A percentile compares a stretch with the other conserved stretches of the same genome.
phyloP scores from a whole-genome alignment of 2,888 invertebrate species.

The Buathra laborator region DNA sequence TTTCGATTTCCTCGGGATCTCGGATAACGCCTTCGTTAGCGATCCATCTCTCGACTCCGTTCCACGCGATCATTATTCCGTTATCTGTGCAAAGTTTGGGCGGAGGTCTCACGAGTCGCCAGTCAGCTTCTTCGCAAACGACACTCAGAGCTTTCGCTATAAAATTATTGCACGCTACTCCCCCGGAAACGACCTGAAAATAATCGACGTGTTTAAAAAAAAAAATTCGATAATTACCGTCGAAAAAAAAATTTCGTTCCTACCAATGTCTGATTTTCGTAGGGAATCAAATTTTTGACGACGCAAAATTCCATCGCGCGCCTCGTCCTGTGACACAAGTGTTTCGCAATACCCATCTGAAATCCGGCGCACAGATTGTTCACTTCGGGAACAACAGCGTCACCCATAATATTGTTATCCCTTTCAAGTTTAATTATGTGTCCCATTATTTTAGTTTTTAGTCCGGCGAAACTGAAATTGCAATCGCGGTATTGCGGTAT shows the following conservation, averaged over 20 bases:
- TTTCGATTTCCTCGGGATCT: constrained; percentile 86
- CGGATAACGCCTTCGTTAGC: constrained; percentile 85
- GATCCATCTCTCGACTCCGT: constrained; percentile 93
- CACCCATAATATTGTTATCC: constrained; percentile 87
- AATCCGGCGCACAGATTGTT: constrained; percentile 95
- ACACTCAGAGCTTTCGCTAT: constrained; percentile 90
- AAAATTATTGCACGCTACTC: constrained; percentile 97
- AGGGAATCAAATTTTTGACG: constrained; percentile 88
- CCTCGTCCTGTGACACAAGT: constrained; percentile 93
- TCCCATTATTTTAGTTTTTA: constrained; percentile 88
- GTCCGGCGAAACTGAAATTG: constrained; percentile 96
- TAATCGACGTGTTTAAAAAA: constrained; percentile 12
- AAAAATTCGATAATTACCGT: neutral
- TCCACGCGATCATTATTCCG: constrained; percentile 99
- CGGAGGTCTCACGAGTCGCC: constrained; percentile 91
- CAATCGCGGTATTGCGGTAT: constrained; percentile 90
- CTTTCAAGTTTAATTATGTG: constrained; percentile 88
- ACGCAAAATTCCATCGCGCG: constrained; percentile 92
- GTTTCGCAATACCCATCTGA: constrained; percentile 90
- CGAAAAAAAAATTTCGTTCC: constrained; percentile 46
- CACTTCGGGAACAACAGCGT: constrained; percentile 91
- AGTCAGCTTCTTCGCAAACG: constrained; percentile 89
- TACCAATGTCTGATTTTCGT: constrained; percentile 88
- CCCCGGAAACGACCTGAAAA: constrained; percentile 94
- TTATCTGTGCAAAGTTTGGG: constrained; percentile 97